A percentile compares a stretch with the other conserved stretches of the same genome.
Evolutionary conservation across 1,140 invertebrate species (phyloP).

Genomic region (Panagrolaimus sp.): DNA sequence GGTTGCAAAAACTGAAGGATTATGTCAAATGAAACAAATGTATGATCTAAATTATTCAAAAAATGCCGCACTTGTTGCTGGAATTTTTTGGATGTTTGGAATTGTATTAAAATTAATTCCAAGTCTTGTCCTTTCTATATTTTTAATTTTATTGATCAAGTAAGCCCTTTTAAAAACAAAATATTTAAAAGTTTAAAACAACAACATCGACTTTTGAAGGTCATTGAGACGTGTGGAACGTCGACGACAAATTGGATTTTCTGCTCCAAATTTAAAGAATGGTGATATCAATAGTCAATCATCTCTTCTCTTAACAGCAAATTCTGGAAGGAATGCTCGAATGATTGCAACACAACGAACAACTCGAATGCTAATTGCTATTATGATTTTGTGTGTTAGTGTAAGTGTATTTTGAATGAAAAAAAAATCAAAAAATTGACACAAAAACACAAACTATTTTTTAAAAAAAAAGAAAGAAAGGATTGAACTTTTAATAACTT

Average conservation of each 20-base stretch:
- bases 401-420: constrained; percentile 13
- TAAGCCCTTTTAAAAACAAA: constrained; percentile 1
- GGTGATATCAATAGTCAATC: not conserved
- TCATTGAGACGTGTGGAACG: constrained; percentile 15
- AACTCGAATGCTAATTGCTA: constrained; percentile 12
- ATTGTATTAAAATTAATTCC: constrained; percentile 7
- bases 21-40: constrained; percentile 5
- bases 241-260: constrained; percentile 5
- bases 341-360: not conserved
- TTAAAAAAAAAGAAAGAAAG: not conserved
- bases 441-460: not conserved
- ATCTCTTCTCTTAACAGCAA: not conserved
- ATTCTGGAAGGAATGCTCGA: not conserved
- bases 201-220: not conserved
- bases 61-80: not conserved
- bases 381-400: constrained; percentile 14
- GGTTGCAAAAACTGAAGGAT: not conserved
- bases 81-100: constrained; percentile 4
- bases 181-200: not conserved
- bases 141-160: not conserved
- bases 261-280: not conserved
- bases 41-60: not conserved
- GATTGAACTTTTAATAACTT: too few species aligned
- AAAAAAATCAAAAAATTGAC: too few species aligned
- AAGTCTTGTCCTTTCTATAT: constrained; percentile 1